Evolutionary conservation across 2,797 vertebrate species (phyloP).

Genomic region (Smutsia gigantea): DNA sequence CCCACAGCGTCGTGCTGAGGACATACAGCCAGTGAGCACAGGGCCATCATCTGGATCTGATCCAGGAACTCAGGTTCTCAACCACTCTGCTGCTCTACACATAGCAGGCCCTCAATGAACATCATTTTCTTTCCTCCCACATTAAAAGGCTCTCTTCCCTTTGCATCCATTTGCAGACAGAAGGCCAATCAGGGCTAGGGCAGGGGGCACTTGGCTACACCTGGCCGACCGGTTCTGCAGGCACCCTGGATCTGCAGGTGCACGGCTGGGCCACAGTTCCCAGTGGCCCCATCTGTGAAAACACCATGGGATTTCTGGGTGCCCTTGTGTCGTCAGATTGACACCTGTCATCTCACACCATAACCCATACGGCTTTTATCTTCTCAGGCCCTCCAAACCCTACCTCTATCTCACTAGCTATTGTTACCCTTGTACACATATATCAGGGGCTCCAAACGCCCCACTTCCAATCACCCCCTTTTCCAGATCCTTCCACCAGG

Average conservation of each 20-base stretch:
- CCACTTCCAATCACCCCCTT: not conserved
- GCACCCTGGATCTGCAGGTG: not conserved
- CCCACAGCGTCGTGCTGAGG: not conserved
- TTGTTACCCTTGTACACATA: not conserved
- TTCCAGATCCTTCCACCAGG: not conserved
- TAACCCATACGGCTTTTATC: not conserved
- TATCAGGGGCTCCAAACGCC: not conserved
- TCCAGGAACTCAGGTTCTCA: not conserved
- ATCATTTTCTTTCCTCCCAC: not conserved
- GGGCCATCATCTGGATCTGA: not conserved
- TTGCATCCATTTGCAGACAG: not conserved
- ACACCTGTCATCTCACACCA: not conserved
- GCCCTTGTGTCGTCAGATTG: not conserved
- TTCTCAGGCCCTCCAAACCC: not conserved
- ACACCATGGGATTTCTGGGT: not conserved
- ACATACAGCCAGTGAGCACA: not conserved
- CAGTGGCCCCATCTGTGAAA: not conserved
- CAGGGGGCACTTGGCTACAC: not conserved
- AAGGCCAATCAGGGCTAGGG: not conserved
- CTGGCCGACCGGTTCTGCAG: not conserved
- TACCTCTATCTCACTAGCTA: not conserved
- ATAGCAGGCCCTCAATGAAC: not conserved
- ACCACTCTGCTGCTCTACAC: not conserved
- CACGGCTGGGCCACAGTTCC: not conserved
- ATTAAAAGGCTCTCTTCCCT: not conserved